Percentiles rank a stretch among this genome's conserved stretches.
These are phyloP conservation scores for Lochmaea crataegi DNA, from an alignment of 2,888 invertebrate genomes.

Conservation along the genomic window DNA sequence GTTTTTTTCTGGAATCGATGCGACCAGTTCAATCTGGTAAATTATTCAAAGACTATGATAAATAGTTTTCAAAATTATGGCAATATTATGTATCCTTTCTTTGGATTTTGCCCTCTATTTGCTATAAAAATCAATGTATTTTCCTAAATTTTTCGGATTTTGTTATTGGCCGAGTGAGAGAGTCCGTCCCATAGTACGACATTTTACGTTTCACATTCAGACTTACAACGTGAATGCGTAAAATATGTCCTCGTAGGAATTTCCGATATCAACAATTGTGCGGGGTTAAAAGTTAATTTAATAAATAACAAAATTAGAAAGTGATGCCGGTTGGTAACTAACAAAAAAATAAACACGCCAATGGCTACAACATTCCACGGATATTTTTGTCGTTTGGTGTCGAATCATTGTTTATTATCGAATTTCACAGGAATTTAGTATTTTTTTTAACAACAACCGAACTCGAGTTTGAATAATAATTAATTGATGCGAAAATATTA, in stretches of 20 bases:
- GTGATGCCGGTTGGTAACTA: slow-evolving; percentile 32
- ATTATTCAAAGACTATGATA: too few species aligned
- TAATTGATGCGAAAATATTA: not conserved
- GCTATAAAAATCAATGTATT: too few species aligned
- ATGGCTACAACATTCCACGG: slow-evolving; percentile 39
- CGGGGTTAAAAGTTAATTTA: slow-evolving; percentile 45
- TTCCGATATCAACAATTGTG: slow-evolving; percentile 45
- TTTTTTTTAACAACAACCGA: slow-evolving; percentile 1
- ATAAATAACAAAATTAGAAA: slow-evolving; percentile 45
- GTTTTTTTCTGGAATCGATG: too few species aligned
- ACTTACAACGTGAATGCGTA: slow-evolving; percentile 31
- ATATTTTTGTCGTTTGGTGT: slow-evolving; percentile 26
- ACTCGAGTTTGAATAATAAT: slow-evolving; percentile 14
- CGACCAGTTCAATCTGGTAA: too few species aligned
- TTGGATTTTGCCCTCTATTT: too few species aligned
- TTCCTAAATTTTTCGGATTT: not conserved
- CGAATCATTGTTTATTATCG: slow-evolving; percentile 28
- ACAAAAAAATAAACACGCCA: slow-evolving; percentile 37
- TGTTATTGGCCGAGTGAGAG: not conserved
- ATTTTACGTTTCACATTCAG: slow-evolving; percentile 6
- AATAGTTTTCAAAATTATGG: too few species aligned
- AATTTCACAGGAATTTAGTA: slow-evolving; percentile 18
- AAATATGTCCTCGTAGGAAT: slow-evolving; percentile 51
- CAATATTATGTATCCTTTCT: too few species aligned
- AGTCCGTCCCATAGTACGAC: not conserved